Base-by-base conservation (phyloP, 2,888 invertebrate species). In the Perizoma affinitatum region DNA sequence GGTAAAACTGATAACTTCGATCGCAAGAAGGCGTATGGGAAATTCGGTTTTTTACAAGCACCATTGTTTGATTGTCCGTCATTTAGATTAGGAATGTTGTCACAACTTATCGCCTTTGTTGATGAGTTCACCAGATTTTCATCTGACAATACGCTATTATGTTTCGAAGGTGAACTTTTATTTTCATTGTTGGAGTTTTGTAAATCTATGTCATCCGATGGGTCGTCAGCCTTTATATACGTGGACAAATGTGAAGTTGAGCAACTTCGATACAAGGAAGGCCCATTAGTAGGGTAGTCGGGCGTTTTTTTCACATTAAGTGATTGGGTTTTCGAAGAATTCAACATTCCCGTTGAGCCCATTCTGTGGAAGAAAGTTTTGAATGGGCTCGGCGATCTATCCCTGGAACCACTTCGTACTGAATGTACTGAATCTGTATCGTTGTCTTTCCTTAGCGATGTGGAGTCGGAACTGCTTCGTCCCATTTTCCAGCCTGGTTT, bases 171-270 rank as follows among this genome's bases (percentile, higher is more conserved):
- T 54, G 90, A 86, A 58, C 70, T 80, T 79, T 90, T 86, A 65
- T 79, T 80, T 72, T 83, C 84, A 73, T 84, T 83, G 69, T 83
- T 80, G 63, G 88, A 75, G 75, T 91, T 93, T 82, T 93, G 91
- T 70, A 95, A 90, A 76, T 95, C 96, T 56, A 96, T 93, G 45
- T 96, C 96, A 74, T 96, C 96, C n/a, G 96, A 95, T 6, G 96
- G 96, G 86, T 96, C 96, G 79, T 96, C 96, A 64, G 96, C 96
- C 79, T 96, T 95, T 42, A 96, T 94, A 77, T 96, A 96, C 34
- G 94, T 95, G 64, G 95, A 95, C 69, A 96, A 84, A 76, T 96
- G 96, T 55, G 96, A 96, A 36, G 96, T 96, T 42, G 96, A 96
- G 80, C 96, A 96, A 78, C 96, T 96, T 57, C 96, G 92, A 74